Evolutionary conservation across 2,888 invertebrate species (phyloP).

Genomic region (Amblyjoppa fuscipennis): DNA sequence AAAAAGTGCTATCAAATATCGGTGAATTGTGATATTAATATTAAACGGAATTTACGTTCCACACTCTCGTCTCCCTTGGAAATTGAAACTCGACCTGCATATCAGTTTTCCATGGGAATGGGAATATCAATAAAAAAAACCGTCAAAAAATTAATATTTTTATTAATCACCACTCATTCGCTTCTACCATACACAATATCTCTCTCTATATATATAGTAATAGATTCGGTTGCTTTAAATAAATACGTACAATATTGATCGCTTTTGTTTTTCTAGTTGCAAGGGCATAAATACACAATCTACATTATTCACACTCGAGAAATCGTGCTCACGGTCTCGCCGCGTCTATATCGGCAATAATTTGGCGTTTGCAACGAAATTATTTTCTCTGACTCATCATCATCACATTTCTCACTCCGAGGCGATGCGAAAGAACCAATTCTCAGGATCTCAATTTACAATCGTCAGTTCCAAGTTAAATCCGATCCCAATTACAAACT

Average conservation of each 20-base stretch:
- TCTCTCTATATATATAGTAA: slow-evolving; percentile 45
- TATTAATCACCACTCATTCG: slow-evolving; percentile 65
- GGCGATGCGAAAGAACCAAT: not conserved
- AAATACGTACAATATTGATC: slow-evolving; percentile 53
- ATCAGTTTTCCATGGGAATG: not conserved
- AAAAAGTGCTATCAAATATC: slow-evolving; percentile 4
- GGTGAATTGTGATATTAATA: slow-evolving; percentile 66
- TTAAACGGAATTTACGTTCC: slow-evolving; percentile 44
- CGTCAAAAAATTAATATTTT: slow-evolving; percentile 70
- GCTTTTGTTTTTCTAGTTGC: slow-evolving; percentile 42
- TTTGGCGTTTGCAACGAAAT: slow-evolving; percentile 20
- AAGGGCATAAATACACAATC: slow-evolving; percentile 65
- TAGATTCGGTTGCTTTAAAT: slow-evolving; percentile 32
- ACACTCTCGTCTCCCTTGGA: not conserved
- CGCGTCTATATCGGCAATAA: slow-evolving; percentile 32
- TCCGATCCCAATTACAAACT: not conserved
- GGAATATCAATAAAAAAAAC: slow-evolving; percentile 15
- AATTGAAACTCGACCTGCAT: not conserved
- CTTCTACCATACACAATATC: slow-evolving; percentile 48
- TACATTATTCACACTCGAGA: slow-evolving; percentile 64
- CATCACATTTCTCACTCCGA: not conserved
- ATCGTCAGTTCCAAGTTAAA: not conserved
- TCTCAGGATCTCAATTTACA: slow-evolving; percentile 1
- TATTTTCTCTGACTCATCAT: not conserved
- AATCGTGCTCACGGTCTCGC: slow-evolving; percentile 9